Conservation (phyloP, 2,797 vertebrate genomes). For the Oryzias dopingdopingensis region DNA sequence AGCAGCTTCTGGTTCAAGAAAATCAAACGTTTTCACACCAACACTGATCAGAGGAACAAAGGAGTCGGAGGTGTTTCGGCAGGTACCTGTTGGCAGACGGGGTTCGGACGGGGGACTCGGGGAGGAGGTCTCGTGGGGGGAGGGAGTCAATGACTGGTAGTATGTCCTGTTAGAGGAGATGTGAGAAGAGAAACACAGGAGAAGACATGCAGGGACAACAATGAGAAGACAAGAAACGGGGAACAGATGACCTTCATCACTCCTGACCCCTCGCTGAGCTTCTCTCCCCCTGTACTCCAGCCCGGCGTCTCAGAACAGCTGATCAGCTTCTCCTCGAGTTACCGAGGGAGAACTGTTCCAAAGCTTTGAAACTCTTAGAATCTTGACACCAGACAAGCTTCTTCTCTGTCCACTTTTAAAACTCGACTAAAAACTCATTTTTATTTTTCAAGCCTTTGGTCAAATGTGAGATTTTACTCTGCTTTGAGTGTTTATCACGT, state of each 20-base stretch:
- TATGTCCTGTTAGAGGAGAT: constrained; percentile 62
- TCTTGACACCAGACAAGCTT: background rate
- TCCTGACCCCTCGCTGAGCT: too few relatives aligned
- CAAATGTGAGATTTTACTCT: background rate
- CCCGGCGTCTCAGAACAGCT: too few relatives aligned
- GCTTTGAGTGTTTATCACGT: background rate
- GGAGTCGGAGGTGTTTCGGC: background rate
- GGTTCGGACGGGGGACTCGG: constrained; percentile 71
- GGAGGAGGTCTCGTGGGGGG: constrained; percentile 70
- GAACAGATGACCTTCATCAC: background rate
- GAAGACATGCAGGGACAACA: constrained; percentile 19
- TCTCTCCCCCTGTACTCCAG: too few relatives aligned
- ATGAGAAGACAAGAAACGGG: constrained; percentile 11
- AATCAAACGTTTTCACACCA: too few relatives aligned
- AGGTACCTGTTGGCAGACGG: constrained; percentile 65
- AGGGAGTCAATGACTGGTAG: constrained; percentile 63
- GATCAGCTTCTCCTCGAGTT: too few relatives aligned
- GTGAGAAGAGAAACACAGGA: constrained; percentile 35
- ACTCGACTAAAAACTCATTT: background rate
- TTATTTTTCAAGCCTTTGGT: background rate
- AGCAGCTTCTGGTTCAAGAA: too few relatives aligned
- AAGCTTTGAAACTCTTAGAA: too few relatives aligned
- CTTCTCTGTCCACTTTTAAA: background rate
- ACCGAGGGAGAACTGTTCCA: too few relatives aligned
- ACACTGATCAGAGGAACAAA: background rate